Evolutionary conservation across 2,888 invertebrate species (phyloP), one percentile per base, ranked within the genome.

Genomic region (Hermodice carunculata): DNA sequence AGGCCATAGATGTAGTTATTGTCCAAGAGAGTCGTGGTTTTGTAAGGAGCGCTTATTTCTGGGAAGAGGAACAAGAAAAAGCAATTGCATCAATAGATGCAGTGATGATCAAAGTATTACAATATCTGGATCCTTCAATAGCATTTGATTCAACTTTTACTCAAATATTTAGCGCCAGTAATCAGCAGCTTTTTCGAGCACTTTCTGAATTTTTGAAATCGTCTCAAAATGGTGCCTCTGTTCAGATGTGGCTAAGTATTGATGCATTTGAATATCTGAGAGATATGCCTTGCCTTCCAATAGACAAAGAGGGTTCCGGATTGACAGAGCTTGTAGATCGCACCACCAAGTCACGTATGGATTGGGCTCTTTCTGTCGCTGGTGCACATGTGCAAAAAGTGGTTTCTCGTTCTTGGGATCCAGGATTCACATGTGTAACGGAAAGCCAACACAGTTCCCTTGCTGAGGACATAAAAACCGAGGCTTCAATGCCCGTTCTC

Each of bases 1-100:
- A 60, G 0, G 48, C 34, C 26, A 67, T 75, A 24, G 77, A 78
- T 65, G 61, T 78, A 51, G 70, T 80, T n/a, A 73, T 76, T 42
- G 76, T 79, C 11, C 74, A 76, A 60, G 80, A 80, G 65, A 78
- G 80, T 1, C 71, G 79, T 11, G 80, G 79, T 8, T 67, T 57
- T n/a, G 79, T 76, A 17, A 76, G 63, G 48, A 75, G 71, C 2
- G 71, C 70, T 2, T 76, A 75, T 52, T 80, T 73, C 68, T 79
- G 79, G 78, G 69, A 70, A 3, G 76, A 74, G 6, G 70, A 80
- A 51, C 32, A 42, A 8, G 32, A 71, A 24, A 31, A 58, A 28
- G 49, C 66, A 2, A 71, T 80, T 17, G 49, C 32, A 5, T 26
- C 31, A 1, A 61, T 58, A 6, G 80, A 80, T 61, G 52, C 64